phyloP scores from a whole-genome alignment of 2,888 invertebrate species.

The Kuschelorhynchus macadamiae region DNA sequence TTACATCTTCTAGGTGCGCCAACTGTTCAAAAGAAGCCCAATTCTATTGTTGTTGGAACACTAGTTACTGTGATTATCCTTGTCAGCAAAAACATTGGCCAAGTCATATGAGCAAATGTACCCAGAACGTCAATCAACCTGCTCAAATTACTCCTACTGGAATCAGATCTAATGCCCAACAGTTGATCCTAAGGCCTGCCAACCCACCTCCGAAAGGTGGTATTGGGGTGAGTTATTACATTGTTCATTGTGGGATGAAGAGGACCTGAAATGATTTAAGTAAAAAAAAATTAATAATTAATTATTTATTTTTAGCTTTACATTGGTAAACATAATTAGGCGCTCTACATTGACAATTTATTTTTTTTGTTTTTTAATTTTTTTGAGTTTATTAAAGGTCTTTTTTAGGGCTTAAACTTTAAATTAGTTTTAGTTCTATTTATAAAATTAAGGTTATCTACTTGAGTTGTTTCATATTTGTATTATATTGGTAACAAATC shows the following conservation, averaged over 20 bases:
- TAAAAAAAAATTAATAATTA: background rate
- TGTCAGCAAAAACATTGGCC: slow-evolving; percentile 93
- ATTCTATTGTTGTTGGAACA: slow-evolving; percentile 97
- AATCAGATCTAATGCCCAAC: slow-evolving; percentile 52
- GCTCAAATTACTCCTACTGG: slow-evolving; percentile 39
- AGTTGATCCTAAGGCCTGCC: slow-evolving; percentile 56
- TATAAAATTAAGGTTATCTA: too few species aligned
- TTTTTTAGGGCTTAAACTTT: too few species aligned
- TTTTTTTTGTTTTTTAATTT: background rate
- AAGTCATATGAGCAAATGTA: slow-evolving; percentile 78
- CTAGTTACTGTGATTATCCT: slow-evolving; percentile 91
- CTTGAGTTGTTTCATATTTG: too few species aligned
- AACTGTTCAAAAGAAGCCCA: slow-evolving; percentile 89
- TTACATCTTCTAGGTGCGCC: slow-evolving; percentile 78
- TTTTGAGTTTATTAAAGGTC: background rate
- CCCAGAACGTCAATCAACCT: slow-evolving; percentile 63
- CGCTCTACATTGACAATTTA: background rate
- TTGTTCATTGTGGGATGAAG: slow-evolving; percentile 40
- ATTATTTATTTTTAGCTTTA: slow-evolving; percentile 3
- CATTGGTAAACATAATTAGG: background rate
- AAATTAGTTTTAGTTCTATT: too few species aligned
- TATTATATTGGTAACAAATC: too few species aligned
- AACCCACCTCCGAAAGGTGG: slow-evolving; percentile 55
- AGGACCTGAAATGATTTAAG: slow-evolving; percentile 9
- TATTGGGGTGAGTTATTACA: slow-evolving; percentile 57